These are phyloP conservation scores for Ephialtes manifestator DNA, from an alignment of 2,888 invertebrate genomes.

Conservation along the genomic window DNA sequence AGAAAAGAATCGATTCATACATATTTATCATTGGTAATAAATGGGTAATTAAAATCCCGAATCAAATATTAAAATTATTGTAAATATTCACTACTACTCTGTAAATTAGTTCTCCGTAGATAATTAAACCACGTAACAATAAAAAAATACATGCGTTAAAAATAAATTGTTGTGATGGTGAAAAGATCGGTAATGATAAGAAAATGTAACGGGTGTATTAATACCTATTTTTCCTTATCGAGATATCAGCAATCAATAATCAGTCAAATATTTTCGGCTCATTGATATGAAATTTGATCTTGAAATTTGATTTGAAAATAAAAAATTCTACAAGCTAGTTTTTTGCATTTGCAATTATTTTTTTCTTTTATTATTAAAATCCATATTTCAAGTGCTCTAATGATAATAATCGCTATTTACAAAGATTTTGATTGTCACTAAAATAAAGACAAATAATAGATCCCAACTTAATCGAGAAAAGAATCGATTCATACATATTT, in stretches of 20 bases:
- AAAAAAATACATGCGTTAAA: no score
- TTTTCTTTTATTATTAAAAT: not conserved
- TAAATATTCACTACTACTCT: no score
- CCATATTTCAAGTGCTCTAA: not conserved
- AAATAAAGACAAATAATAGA: not conserved
- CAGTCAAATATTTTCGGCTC: not conserved
- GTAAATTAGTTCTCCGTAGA: no score
- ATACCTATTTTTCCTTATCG: not conserved
- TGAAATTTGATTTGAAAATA: not conserved
- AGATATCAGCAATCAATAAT: not conserved
- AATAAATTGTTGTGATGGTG: not conserved
- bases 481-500: no score
- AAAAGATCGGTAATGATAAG: not conserved
- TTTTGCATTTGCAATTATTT: not conserved
- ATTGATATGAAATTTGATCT: not conserved
- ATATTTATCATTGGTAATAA: no score
- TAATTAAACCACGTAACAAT: no score
- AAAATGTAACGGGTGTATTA: not conserved
- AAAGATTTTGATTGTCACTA: not conserved
- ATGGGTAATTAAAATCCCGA: no score
- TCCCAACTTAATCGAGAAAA: no score
- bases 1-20: no score
- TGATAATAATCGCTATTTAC: not conserved
- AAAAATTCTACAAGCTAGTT: not conserved
- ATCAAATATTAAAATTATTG: no score